Evolutionary conservation across 2,113 vertebrate genomes (phyloP).

Genomic region (Planiliza haematocheilus): DNA sequence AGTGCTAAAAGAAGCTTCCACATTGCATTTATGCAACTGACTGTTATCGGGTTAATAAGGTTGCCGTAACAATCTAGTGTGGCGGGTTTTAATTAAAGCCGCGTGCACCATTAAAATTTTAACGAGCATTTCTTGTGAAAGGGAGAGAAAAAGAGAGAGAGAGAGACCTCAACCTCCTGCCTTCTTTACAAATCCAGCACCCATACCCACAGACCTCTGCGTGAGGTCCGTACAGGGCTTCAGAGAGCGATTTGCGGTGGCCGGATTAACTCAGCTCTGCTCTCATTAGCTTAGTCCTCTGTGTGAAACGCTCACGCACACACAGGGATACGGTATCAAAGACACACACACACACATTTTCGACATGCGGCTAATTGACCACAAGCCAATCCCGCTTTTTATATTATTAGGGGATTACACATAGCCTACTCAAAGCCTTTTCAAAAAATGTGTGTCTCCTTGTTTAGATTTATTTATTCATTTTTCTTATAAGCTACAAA

Average conservation of each 20-base stretch:
- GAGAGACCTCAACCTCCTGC: neutral
- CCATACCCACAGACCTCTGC: neutral
- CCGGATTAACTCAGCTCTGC: constrained; percentile 51
- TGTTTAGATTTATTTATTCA: no score
- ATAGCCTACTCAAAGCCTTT: no score
- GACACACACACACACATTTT: constrained; percentile 7
- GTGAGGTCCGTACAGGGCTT: constrained; percentile 37
- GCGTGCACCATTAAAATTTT: neutral
- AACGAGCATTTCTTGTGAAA: neutral
- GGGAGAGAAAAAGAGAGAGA: neutral
- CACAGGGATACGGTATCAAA: neutral
- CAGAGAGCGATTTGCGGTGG: constrained; percentile 9
- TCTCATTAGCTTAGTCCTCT: constrained; percentile 57
- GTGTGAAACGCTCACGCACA: constrained; percentile 1
- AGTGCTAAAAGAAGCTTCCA: neutral
- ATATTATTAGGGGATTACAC: no score
- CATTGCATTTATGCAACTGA: constrained; percentile 2
- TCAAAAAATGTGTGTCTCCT: no score
- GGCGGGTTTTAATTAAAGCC: constrained; percentile 21
- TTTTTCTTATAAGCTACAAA: no score
- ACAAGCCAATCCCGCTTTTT: no score
- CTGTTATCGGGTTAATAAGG: constrained; percentile 3
- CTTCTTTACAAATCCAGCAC: neutral
- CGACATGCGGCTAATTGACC: no score
- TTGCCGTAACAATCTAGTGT: neutral